Conservation (phyloP, 2,113 vertebrate species). For the Ceyx margarethae region DNA sequence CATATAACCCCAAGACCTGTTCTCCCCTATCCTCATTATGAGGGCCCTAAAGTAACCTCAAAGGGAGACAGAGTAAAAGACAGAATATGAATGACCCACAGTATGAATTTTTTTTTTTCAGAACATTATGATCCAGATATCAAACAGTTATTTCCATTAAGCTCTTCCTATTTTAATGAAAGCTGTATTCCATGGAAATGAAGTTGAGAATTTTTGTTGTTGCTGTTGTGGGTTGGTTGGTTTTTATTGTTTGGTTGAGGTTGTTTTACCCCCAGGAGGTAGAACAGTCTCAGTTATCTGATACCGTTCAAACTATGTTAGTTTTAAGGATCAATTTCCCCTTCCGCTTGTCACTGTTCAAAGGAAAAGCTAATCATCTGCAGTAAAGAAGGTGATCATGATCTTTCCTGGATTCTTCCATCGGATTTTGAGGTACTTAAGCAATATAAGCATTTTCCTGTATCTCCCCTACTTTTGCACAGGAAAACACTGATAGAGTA, state of each 20-base stretch:
- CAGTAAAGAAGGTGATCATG: background rate
- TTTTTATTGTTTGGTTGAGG: background rate
- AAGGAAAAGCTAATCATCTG: background rate
- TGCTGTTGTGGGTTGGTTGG: fast-evolving
- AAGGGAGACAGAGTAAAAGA: background rate
- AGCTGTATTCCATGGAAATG: background rate
- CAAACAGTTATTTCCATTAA: background rate
- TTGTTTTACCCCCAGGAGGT: background rate
- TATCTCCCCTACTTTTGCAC: background rate
- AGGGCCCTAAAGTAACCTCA: background rate
- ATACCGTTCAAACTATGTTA: background rate
- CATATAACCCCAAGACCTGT: background rate
- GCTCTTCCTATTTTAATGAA: background rate
- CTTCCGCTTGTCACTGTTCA: background rate
- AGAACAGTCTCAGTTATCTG: background rate
- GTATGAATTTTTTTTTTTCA: background rate
- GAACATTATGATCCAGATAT: background rate
- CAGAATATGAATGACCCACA: background rate
- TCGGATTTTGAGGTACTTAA: background rate
- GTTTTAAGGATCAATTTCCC: background rate
- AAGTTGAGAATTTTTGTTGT: background rate
- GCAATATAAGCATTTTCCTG: background rate
- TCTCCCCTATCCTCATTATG: background rate
- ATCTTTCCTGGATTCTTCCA: background rate
- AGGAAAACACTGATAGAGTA: background rate